Percentiles rank a stretch among this genome's conserved stretches.
Conservation (phyloP, 1,140 invertebrate genomes). For the Globodera ellingtonae region DNA sequence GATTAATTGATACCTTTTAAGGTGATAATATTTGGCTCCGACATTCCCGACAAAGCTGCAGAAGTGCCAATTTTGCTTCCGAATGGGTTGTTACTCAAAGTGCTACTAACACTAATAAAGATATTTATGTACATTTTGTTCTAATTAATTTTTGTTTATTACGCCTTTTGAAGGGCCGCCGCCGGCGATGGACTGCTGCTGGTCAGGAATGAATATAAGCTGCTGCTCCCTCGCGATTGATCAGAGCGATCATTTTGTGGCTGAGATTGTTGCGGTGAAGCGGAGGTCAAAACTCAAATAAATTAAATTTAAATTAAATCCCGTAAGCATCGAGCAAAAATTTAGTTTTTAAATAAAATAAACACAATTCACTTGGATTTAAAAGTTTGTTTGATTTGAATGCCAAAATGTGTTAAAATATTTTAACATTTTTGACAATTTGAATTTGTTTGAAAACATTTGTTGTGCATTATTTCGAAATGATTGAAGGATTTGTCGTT, state of each 20-base stretch:
- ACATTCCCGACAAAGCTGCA: neutral
- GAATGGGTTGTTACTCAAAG: conserved; percentile 14
- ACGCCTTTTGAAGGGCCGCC: conserved; percentile 1
- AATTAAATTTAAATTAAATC: neutral
- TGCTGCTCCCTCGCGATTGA: neutral
- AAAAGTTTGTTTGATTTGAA: too few species aligned
- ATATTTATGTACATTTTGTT: neutral
- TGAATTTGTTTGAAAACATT: too few species aligned
- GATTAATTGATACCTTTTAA: conserved; percentile 40
- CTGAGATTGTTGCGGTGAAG: neutral
- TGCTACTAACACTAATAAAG: neutral
- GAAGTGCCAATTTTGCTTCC: neutral
- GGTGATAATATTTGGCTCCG: conserved; percentile 53
- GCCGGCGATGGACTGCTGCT: neutral
- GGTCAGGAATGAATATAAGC: conserved; percentile 25
- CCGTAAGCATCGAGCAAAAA: neutral
- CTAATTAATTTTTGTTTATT: neutral
- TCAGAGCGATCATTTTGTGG: neutral
- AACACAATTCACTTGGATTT: too few species aligned
- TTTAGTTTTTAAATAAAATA: too few species aligned
- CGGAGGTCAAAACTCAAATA: conserved; percentile 12
- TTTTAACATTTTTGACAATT: too few species aligned
- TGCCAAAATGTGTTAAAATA: too few species aligned
- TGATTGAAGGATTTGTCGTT: neutral
- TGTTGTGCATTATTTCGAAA: neutral